phyloP scores from a whole-genome alignment of 2,113 vertebrate genomes.

The Lepus europaeus region DNA sequence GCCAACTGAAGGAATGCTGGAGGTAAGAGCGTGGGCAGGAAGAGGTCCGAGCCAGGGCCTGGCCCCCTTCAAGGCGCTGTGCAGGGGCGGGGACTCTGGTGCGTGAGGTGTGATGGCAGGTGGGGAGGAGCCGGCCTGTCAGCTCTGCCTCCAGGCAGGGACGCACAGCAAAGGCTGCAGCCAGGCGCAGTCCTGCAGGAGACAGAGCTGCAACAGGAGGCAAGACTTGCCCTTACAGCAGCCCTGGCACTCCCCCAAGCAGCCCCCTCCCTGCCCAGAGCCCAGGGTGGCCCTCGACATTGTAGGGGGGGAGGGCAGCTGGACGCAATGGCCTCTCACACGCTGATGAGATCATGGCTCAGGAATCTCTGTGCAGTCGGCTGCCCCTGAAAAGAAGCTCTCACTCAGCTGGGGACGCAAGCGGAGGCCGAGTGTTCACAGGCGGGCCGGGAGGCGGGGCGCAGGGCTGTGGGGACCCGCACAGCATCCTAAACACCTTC shows the following conservation, averaged over 20 bases:
- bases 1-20: constrained; percentile 43
- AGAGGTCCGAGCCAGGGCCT: neutral
- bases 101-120: neutral
- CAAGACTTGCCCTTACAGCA: neutral
- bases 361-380: constrained; percentile 88
- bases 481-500: constrained; percentile 16
- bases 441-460: neutral
- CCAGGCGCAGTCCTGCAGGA: neutral
- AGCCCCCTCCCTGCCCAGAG: neutral
- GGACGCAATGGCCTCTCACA: constrained; percentile 72
- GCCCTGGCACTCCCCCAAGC: neutral
- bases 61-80: neutral
- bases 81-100: neutral
- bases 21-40: neutral
- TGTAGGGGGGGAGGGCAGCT: neutral
- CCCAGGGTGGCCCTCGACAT: neutral
- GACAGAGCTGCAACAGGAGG: neutral
- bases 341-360: constrained; percentile 87
- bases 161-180: neutral
- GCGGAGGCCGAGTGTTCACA: constrained; percentile 83
- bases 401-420: constrained; percentile 84
- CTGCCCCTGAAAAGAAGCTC: constrained; percentile 88
- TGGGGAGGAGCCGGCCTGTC: neutral
- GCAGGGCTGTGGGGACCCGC: neutral
- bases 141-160: neutral